phyloP scores from a whole-genome alignment of 2,113 vertebrate species.

The Macroglossus sobrinus region DNA sequence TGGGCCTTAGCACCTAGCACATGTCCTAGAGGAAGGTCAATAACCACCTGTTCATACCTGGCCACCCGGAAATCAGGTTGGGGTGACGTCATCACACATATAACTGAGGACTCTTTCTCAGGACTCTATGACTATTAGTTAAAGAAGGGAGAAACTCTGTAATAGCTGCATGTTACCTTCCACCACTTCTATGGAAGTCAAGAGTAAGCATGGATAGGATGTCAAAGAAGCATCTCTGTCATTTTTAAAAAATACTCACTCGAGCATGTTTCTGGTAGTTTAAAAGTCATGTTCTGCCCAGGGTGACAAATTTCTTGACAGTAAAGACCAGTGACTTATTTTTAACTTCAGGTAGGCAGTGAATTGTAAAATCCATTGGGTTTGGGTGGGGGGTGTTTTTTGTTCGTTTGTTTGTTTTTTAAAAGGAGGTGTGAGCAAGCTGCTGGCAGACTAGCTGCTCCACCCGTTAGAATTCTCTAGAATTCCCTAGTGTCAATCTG shows the following conservation, averaged over 20 bases:
- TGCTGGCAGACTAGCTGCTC: neutral
- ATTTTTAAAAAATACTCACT: neutral
- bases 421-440: neutral
- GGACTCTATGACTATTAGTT: neutral
- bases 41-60: neutral
- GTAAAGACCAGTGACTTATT: neutral
- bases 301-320: neutral
- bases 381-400: neutral
- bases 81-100: neutral
- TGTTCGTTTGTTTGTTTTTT: neutral
- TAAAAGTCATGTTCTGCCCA: neutral
- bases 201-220: neutral
- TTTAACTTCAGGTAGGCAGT: neutral
- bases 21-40: neutral
- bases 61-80: neutral
- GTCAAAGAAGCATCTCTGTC: neutral
- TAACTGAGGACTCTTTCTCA: neutral
- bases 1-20: neutral
- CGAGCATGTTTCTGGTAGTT: neutral
- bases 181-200: neutral
- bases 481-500: neutral
- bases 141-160: neutral
- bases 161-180: neutral
- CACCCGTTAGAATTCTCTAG: neutral
- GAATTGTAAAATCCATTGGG: neutral